Conservation (phyloP, 1,140 invertebrate genomes). For the Drosophila tristis region DNA sequence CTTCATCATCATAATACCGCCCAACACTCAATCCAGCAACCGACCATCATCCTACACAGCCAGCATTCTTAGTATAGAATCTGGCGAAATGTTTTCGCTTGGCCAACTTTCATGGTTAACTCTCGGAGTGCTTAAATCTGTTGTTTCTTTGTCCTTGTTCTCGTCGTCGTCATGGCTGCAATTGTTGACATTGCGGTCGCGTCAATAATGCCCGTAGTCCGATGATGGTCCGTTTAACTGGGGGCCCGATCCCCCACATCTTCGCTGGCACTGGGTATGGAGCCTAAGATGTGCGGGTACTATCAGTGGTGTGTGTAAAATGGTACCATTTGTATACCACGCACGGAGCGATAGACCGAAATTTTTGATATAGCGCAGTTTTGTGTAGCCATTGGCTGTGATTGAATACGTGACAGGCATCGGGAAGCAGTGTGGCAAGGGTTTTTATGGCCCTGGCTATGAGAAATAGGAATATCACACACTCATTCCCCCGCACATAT, state of each 20-base stretch:
- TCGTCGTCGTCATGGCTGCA: constrained; percentile 74
- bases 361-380: constrained; percentile 81
- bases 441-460: constrained; percentile 54
- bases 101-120: constrained; percentile 74
- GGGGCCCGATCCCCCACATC: constrained; percentile 34
- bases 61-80: constrained; percentile 37
- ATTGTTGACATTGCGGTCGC: constrained; percentile 76
- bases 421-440: constrained; percentile 58
- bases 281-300: constrained; percentile 2
- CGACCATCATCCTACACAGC: constrained; percentile 12
- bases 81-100: constrained; percentile 75
- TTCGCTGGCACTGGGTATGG: not conserved
- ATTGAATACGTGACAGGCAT: constrained; percentile 78
- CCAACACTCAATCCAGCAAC: constrained; percentile 4
- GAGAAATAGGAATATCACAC: constrained; percentile 28
- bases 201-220: constrained; percentile 61
- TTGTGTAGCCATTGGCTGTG: constrained; percentile 79
- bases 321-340: constrained; percentile 69
- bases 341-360: constrained; percentile 63
- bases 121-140: constrained; percentile 25
- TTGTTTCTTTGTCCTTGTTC: constrained; percentile 20
- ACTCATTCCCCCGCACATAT: constrained; percentile 5
- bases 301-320: constrained; percentile 43
- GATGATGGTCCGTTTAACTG: constrained; percentile 60
- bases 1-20: constrained; percentile 51